Percentiles rank a stretch among this genome's conserved stretches.
These are phyloP conservation scores for Cabera pusaria DNA, from an alignment of 2,888 invertebrate species.

Conservation along the genomic window DNA sequence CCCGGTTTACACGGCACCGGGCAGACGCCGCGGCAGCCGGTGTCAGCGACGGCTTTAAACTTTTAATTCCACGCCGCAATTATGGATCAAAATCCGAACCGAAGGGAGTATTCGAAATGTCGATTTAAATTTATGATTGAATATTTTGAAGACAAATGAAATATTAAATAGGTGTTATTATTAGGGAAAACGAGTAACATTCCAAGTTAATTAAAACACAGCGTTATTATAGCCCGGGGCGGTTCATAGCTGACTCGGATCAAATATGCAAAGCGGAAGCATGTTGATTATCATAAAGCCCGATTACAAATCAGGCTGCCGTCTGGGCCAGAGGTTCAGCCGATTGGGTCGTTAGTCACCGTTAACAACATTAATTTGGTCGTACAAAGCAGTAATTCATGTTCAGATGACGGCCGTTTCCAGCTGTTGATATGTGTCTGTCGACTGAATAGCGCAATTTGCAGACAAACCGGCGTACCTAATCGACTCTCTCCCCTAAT, in stretches of 20 bases:
- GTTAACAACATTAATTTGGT: constrained; percentile 36
- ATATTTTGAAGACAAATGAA: constrained; percentile 11
- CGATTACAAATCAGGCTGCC: constrained; percentile 19
- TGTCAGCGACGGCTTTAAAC: constrained; percentile 36
- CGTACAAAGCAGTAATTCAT: constrained; percentile 32
- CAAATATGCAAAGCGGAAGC: constrained; percentile 15
- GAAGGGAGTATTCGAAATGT: constrained; percentile 22
- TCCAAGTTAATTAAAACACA: constrained; percentile 18
- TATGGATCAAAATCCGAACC: constrained; percentile 24
- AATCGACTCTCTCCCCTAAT: constrained; percentile 26
- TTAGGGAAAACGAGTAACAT: constrained; percentile 2
- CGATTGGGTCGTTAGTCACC: constrained; percentile 33
- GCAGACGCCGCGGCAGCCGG: constrained; percentile 46
- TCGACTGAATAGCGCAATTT: constrained; percentile 29
- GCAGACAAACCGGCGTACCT: constrained; percentile 22
- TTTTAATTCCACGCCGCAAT: constrained; percentile 32
- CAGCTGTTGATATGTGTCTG: constrained; percentile 25
- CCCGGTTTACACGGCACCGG: constrained; percentile 47
- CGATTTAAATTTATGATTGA: constrained; percentile 32
- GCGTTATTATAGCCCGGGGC: constrained; percentile 5
- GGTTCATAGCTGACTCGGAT: constrained; percentile 6
- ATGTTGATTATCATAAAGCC: constrained; percentile 19
- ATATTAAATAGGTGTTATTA: constrained; percentile 2
- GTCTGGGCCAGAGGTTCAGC: constrained; percentile 17
- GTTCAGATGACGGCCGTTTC: constrained; percentile 26